Evolutionary conservation across 2,888 invertebrate genomes (phyloP).

Genomic region (Keiferia lycopersicella): DNA sequence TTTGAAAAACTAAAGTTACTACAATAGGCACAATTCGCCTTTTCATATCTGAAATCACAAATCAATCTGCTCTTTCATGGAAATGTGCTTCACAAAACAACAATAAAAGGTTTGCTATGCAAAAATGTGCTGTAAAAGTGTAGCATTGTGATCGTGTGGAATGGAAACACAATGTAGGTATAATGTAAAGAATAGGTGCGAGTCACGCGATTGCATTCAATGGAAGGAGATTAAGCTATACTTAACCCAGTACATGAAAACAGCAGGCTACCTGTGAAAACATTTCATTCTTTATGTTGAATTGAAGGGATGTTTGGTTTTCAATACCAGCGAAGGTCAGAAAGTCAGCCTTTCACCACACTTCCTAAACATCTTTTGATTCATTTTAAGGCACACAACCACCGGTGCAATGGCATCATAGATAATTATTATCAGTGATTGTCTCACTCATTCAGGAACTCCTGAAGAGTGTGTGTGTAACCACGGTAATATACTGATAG

Average conservation of each 20-base stretch:
- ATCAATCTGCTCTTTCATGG: constrained; percentile 6
- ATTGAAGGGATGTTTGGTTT: neutral
- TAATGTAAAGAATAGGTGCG: constrained; percentile 13
- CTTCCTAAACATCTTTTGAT: too few relatives aligned
- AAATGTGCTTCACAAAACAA: constrained; percentile 4
- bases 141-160: constrained; percentile 1
- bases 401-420: too few relatives aligned
- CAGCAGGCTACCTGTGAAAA: neutral
- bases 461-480: too few relatives aligned
- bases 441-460: too few relatives aligned
- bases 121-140: constrained; percentile 20
- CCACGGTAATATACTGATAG: too few relatives aligned
- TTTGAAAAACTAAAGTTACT: neutral
- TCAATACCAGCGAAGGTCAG: neutral
- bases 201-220: constrained; percentile 25
- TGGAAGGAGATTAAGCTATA: neutral
- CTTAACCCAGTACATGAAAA: constrained; percentile 3
- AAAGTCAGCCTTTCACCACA: too few relatives aligned
- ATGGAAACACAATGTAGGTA: constrained; percentile 8
- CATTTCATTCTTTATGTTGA: neutral
- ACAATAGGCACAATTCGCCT: neutral
- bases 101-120: constrained; percentile 6
- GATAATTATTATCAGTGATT: too few relatives aligned
- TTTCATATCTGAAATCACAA: neutral
- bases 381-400: too few relatives aligned